Evolutionary conservation across 2,888 invertebrate species (phyloP).

Genomic region (Cerastoderma edule): DNA sequence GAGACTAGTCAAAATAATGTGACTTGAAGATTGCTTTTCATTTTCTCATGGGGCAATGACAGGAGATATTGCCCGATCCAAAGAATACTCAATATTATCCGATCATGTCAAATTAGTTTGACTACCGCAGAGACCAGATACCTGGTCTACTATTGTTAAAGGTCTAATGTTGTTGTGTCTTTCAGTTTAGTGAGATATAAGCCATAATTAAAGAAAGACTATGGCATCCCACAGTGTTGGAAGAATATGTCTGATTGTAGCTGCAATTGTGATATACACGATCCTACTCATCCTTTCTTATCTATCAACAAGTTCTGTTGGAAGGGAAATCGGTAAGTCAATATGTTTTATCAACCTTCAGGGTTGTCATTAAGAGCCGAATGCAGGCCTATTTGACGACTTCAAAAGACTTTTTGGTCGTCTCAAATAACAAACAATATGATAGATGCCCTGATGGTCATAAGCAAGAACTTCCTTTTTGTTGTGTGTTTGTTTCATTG

Average conservation of each 20-base stretch:
- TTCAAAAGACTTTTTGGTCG: neutral
- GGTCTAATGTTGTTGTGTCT: no score
- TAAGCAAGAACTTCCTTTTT: neutral
- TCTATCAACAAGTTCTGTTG: constrained; percentile 5
- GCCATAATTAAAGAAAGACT: no score
- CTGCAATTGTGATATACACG: neutral
- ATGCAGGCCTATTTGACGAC: neutral
- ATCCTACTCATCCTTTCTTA: constrained; percentile 10
- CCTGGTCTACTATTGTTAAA: no score
- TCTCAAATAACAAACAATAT: neutral
- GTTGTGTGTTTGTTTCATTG: neutral
- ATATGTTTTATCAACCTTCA: neutral
- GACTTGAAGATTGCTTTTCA: no score
- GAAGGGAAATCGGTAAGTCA: constrained; percentile 13
- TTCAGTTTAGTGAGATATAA: no score
- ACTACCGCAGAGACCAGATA: no score
- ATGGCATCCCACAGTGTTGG: constrained; percentile 12
- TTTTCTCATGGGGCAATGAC: no score
- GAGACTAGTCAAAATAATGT: no score
- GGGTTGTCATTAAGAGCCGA: neutral
- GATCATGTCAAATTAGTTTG: no score
- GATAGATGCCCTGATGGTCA: neutral
- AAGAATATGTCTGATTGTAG: constrained; percentile 3
- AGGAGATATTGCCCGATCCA: no score
- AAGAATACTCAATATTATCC: no score